Base-by-base conservation (phyloP, 2,113 vertebrate genomes). In the Lathamus discolor region DNA sequence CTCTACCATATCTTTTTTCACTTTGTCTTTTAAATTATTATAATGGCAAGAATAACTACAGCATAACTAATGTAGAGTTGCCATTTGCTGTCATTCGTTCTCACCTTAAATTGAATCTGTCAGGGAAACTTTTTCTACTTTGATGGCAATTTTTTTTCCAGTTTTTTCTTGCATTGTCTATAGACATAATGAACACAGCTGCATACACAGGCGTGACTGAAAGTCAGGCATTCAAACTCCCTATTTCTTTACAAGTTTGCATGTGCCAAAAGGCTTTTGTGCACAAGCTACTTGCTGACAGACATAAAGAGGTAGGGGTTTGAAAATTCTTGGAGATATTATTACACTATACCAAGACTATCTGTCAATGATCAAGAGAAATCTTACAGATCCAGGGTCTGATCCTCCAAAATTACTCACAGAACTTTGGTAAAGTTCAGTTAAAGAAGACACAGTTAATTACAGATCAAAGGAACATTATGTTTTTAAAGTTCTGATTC, bases 251-350 rank as follows among this genome's bases (percentile, higher is more conserved):
- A 20, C 7, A 25, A n/a, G 44, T 67, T 90, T 91, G 83, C 88
- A 27, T 79, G 83, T 94, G 90, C 95, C 77, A 86, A 67, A 63
- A 48, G 69, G 77, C 77, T 96, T 92, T 91, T 91, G 62, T 89
- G 86, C 88, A 95, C 74, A 86, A 73, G 81, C 94, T 79, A 39
- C 83, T 93, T 96, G 83, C 31, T 93, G 96, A 96, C 95, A 98
- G 96, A 97, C 93, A 52, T 37, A 37, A 63, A 83, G 90, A 96
- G 70, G 48, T 59, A 92, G 68, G 79, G 83, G 72, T 69, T 89
- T 91, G 83, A 79, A 95, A 97, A 97, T 96, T 97, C 93, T 62
- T 94, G 88, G 79, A 96, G 96, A 85, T 97, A 91, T 93, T 97
- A 66, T 97, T 98, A 96, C 95, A 84, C 84, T 93, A 78, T 70